Conservation (phyloP, 2,888 invertebrate species). For the Drosophila siamana region DNA sequence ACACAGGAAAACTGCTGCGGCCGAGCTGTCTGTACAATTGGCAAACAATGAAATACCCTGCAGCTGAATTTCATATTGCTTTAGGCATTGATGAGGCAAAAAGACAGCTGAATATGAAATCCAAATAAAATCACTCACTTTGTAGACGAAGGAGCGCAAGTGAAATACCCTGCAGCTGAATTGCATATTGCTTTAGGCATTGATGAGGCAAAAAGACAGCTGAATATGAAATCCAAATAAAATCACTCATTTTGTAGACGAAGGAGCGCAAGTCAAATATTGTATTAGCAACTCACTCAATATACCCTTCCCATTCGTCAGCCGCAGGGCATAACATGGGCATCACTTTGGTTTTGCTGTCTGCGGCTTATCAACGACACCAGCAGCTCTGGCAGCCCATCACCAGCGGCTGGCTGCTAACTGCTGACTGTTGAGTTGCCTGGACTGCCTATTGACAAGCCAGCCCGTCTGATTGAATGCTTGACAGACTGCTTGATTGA, state of each 20-base stretch:
- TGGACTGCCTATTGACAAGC: conserved; percentile 41
- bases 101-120: too few species aligned
- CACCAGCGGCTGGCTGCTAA: conserved; percentile 42
- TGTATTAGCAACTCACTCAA: neutral
- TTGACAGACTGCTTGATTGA: conserved; percentile 34
- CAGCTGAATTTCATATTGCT: neutral
- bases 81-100: neutral
- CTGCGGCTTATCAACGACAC: conserved; percentile 40
- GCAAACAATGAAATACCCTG: neutral
- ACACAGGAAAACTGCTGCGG: neutral
- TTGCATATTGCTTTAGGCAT: neutral
- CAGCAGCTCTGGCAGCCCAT: conserved; percentile 18
- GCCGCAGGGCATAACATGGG: conserved; percentile 5
- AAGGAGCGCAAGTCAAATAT: too few species aligned
- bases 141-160: too few species aligned
- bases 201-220: too few species aligned
- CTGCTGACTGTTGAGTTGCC: conserved; percentile 25
- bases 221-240: too few species aligned
- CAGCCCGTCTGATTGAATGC: conserved; percentile 9
- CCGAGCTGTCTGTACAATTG: neutral
- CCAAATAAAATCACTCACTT: too few species aligned
- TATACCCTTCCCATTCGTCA: neutral
- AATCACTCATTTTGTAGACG: too few species aligned
- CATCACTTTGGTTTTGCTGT: conserved; percentile 21
- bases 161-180: neutral